phyloP scores from a whole-genome alignment of 2,888 invertebrate genomes.

The Vesta saturnalis region DNA sequence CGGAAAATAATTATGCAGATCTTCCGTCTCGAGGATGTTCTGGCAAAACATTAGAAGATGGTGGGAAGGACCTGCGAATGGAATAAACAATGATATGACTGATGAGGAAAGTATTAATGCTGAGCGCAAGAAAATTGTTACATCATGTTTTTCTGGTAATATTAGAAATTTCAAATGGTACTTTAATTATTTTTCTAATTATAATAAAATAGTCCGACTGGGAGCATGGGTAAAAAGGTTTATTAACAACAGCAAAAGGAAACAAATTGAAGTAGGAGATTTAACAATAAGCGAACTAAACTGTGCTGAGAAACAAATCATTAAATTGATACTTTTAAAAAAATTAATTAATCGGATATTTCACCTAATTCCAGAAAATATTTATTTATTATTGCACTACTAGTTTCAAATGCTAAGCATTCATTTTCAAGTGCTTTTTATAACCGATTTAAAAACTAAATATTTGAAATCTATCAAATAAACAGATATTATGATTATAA shows the following conservation, averaged over 20 bases:
- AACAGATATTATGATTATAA: too few species aligned
- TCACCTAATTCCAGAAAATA: too few species aligned
- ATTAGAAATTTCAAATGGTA: background rate
- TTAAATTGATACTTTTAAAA: too few species aligned
- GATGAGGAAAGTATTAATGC: background rate
- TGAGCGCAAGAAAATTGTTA: constrained; percentile 4
- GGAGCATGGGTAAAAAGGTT: constrained; percentile 43
- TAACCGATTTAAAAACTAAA: too few species aligned
- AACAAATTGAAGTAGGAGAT: background rate
- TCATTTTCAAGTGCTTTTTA: too few species aligned
- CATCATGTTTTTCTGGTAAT: constrained; percentile 17
- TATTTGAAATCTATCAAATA: too few species aligned
- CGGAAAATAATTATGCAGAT: too few species aligned
- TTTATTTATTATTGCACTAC: too few species aligned
- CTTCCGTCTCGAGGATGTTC: constrained; percentile 49
- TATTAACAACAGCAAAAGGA: constrained; percentile 16
- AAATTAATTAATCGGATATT: too few species aligned
- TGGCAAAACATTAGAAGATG: background rate
- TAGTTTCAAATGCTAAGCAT: too few species aligned
- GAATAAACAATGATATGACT: too few species aligned
- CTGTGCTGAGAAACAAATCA: background rate
- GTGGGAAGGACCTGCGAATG: background rate
- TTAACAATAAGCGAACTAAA: background rate
- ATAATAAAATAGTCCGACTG: constrained; percentile 41
- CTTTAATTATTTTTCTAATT: constrained; percentile 38